Evolutionary conservation across 2,888 invertebrate genomes (phyloP).

Genomic region (Margaritifera margaritifera): DNA sequence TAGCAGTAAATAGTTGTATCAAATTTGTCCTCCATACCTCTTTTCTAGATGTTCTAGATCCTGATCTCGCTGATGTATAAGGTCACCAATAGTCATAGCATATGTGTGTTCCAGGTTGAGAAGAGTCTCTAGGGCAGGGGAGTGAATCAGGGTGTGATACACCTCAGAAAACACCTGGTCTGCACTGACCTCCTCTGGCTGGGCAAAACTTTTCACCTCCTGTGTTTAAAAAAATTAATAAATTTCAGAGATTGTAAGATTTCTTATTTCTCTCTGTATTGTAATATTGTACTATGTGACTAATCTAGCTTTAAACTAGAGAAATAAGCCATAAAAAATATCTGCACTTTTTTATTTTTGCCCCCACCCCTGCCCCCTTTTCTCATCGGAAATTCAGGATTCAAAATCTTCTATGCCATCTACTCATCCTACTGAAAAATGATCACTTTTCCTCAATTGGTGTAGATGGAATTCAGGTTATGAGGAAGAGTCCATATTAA

Average conservation of each 20-base stretch:
- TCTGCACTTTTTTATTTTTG: too few species aligned
- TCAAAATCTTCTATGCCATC: too few species aligned
- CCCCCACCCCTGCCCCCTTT: too few species aligned
- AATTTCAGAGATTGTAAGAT: neutral
- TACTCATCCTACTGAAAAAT: too few species aligned
- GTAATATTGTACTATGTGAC: too few species aligned
- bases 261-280: too few species aligned
- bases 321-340: too few species aligned
- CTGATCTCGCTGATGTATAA: constrained; percentile 78
- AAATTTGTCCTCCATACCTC: constrained; percentile 73
- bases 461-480: too few species aligned
- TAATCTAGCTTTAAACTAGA: too few species aligned
- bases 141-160: constrained; percentile 87
- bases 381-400: too few species aligned
- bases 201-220: constrained; percentile 88
- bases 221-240: constrained; percentile 61
- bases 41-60: constrained; percentile 67
- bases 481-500: too few species aligned
- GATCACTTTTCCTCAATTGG: too few species aligned
- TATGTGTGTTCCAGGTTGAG: constrained; percentile 90
- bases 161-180: constrained; percentile 90
- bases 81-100: constrained; percentile 84
- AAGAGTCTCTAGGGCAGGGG: constrained; percentile 89
- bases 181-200: constrained; percentile 75
- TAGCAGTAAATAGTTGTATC: neutral